A percentile compares a stretch with the other conserved stretches of the same genome.
Conservation (phyloP, 2,797 vertebrate species). For the Diceros bicornis region DNA sequence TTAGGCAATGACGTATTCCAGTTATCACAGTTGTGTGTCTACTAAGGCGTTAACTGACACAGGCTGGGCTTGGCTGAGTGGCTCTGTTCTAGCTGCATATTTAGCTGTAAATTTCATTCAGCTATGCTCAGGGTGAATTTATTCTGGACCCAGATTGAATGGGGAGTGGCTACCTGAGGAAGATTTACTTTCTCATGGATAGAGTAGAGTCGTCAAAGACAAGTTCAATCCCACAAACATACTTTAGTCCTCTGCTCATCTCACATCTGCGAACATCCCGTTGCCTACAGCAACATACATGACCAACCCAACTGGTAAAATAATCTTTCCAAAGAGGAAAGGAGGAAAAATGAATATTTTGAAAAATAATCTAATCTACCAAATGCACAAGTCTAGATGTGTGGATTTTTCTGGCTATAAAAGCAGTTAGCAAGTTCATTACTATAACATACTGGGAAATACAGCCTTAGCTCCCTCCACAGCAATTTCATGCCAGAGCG, state of each 20-base stretch:
- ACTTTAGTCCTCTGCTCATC: not conserved
- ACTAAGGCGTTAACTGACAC: not conserved
- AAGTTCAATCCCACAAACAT: too few relatives aligned
- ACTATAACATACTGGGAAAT: not conserved
- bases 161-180: not conserved
- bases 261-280: not conserved
- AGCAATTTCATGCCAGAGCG: not conserved
- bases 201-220: not conserved
- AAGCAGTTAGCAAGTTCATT: slow-evolving; percentile 5
- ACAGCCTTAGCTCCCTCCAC: not conserved
- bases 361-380: not conserved
- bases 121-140: not conserved
- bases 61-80: not conserved
- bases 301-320: not conserved
- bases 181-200: not conserved
- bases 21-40: not conserved
- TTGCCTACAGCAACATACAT: not conserved
- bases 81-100: not conserved
- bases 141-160: not conserved
- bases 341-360: not conserved
- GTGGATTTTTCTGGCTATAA: not conserved
- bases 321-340: not conserved
- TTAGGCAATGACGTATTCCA: not conserved
- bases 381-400: not conserved
- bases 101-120: not conserved